These are phyloP conservation scores for Neomonachus schauinslandi DNA, from an alignment of 2,113 vertebrate species.

Conservation along the genomic window DNA sequence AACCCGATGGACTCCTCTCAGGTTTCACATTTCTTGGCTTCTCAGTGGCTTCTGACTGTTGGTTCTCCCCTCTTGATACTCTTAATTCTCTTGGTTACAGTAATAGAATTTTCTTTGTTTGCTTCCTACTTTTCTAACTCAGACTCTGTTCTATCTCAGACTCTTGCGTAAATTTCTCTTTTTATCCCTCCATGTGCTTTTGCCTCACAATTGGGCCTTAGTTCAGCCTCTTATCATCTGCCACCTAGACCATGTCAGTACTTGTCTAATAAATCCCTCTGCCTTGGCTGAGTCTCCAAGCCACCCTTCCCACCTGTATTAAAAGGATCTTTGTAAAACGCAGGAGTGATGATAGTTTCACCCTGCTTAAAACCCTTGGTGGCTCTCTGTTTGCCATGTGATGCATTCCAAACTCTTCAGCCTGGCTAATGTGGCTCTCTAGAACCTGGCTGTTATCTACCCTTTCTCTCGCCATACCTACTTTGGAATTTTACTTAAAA, in stretches of 20 bases:
- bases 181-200: neutral
- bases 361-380: neutral
- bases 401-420: neutral
- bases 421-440: neutral
- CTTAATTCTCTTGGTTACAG: neutral
- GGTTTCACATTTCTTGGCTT: neutral
- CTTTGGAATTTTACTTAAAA: constrained; percentile 35
- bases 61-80: neutral
- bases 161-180: neutral
- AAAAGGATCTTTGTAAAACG: neutral
- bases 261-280: neutral
- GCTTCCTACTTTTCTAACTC: neutral
- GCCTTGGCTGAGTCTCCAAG: neutral
- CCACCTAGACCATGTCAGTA: neutral
- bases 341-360: neutral
- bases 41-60: neutral
- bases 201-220: neutral
- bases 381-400: neutral
- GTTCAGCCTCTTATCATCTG: neutral
- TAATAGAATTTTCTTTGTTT: neutral
- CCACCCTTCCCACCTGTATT: neutral
- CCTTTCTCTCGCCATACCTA: neutral
- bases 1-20: neutral
- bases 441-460: neutral
- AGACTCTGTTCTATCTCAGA: neutral